These are phyloP conservation scores for Andrena haemorrhoa DNA, from an alignment of 2,888 invertebrate species.

Conservation along the genomic window DNA sequence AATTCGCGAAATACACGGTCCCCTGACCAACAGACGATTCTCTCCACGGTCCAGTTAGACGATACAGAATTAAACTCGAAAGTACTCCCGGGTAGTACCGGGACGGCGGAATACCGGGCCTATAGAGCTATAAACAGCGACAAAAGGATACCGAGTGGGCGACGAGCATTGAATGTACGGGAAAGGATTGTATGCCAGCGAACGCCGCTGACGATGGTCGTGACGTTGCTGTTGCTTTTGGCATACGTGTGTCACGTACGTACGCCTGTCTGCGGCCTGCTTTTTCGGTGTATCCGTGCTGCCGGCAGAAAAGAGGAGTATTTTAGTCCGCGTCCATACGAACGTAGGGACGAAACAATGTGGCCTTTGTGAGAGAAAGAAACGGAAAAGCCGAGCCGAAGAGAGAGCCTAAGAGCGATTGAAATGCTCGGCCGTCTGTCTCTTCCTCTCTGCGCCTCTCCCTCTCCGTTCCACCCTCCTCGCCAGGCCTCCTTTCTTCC, in stretches of 20 bases:
- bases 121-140: constrained; percentile 70
- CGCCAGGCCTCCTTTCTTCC: neutral
- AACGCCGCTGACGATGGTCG: constrained; percentile 56
- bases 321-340: constrained; percentile 72
- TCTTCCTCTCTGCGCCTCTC: constrained; percentile 38
- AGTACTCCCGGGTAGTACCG: constrained; percentile 48
- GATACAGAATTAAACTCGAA: constrained; percentile 65
- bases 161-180: constrained; percentile 68
- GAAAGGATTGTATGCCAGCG: constrained; percentile 72
- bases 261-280: constrained; percentile 45
- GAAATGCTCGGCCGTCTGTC: constrained; percentile 75
- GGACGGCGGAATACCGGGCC: constrained; percentile 51
- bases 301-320: constrained; percentile 64
- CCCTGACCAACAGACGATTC: constrained; percentile 60
- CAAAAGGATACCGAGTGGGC: constrained; percentile 71
- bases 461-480: constrained; percentile 14
- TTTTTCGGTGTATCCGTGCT: constrained; percentile 51
- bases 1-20: constrained; percentile 45
- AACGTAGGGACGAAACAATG: constrained; percentile 77
- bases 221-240: constrained; percentile 63
- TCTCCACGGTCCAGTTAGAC: constrained; percentile 64
- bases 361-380: constrained; percentile 76
- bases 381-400: constrained; percentile 75
- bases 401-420: constrained; percentile 79
- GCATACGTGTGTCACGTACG: constrained; percentile 41